Percentiles rank a stretch among this genome's conserved stretches.
phyloP scores from a whole-genome alignment of 2,113 vertebrate species.

The Tonatia bakeri region DNA sequence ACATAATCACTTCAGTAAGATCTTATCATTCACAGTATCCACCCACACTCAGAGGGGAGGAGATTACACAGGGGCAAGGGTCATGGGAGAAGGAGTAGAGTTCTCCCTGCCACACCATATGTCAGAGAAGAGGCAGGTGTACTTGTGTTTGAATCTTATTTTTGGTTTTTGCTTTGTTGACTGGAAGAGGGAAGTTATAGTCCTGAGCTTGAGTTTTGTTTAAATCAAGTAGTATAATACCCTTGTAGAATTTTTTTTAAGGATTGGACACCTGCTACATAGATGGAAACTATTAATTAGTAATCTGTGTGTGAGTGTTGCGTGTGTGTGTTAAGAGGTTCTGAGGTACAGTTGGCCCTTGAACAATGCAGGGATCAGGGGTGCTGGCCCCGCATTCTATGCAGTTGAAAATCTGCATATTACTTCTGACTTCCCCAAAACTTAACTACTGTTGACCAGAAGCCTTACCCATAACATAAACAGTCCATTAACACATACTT shows the following conservation, averaged over 20 bases:
- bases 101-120: not conserved
- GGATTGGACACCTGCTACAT: not conserved
- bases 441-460: no score
- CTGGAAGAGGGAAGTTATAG: not conserved
- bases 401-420: not conserved
- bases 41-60: not conserved
- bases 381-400: not conserved
- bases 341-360: not conserved
- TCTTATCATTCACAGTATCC: not conserved
- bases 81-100: not conserved
- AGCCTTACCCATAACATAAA: not conserved
- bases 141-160: constrained; percentile 27
- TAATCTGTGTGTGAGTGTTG: not conserved
- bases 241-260: not conserved
- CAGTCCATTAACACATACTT: not conserved
- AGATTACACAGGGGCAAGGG: not conserved
- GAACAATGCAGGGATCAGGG: not conserved
- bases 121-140: not conserved
- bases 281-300: not conserved
- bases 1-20: not conserved
- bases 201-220: constrained; percentile 25
- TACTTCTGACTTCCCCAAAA: not conserved
- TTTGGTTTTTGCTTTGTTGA: constrained; percentile 31
- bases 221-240: not conserved
- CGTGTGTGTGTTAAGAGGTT: no score